A percentile compares a stretch with the other conserved stretches of the same genome.
phyloP scores from a whole-genome alignment of 2,888 invertebrate genomes.

The Tridacna gigas region DNA sequence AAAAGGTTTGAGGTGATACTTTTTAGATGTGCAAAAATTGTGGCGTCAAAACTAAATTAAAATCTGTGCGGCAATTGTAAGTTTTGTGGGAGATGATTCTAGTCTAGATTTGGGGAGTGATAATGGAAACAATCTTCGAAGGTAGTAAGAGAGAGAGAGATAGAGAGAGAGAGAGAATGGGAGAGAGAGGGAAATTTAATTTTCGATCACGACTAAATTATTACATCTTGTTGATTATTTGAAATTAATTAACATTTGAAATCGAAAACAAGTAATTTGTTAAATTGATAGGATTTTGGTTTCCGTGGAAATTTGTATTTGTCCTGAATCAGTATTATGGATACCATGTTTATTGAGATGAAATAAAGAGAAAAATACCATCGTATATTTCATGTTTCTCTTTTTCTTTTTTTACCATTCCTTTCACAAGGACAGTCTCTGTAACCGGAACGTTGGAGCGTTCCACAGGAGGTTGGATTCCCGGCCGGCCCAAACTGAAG shows the following conservation, averaged over 20 bases:
- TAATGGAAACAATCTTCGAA: background rate
- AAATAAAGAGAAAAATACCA: background rate
- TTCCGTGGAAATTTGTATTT: background rate
- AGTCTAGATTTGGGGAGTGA: background rate
- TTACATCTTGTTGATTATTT: background rate
- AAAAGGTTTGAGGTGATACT: conserved; percentile 10
- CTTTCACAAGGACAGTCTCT: no score
- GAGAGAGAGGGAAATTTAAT: conserved; percentile 8
- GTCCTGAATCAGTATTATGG: conserved; percentile 2
- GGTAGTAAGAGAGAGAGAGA: conserved; percentile 4
- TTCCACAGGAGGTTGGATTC: no score
- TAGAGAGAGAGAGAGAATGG: conserved; percentile 9
- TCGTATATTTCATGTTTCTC: background rate
- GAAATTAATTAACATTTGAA: background rate
- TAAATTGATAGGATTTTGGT: background rate
- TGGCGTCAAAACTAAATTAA: background rate
- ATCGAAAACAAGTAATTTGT: background rate
- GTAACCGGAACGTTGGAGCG: no score
- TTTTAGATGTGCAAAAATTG: background rate
- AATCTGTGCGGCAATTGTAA: background rate
- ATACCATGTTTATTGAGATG: background rate
- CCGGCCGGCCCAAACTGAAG: no score
- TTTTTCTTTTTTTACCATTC: background rate
- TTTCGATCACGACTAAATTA: background rate
- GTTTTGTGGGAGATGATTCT: background rate